Evolutionary conservation across 2,113 vertebrate species (phyloP).

Genomic region (Danionella cerebrum): DNA sequence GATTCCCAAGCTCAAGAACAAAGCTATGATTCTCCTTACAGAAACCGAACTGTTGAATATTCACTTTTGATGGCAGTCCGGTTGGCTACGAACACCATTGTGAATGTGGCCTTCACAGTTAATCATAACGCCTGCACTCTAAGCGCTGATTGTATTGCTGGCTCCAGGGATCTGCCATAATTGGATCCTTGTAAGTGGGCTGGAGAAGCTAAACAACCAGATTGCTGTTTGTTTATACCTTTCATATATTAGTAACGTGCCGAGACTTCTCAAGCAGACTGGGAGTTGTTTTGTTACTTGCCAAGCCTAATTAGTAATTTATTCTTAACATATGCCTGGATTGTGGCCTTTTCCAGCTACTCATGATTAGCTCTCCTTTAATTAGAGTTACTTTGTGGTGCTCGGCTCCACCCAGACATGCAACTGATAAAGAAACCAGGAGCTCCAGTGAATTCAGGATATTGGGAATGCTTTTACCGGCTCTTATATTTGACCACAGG

Average conservation of each 20-base stretch:
- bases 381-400: constrained; percentile 66
- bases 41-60: constrained; percentile 49
- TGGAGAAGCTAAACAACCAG: constrained; percentile 77
- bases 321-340: constrained; percentile 75
- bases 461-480: constrained; percentile 40
- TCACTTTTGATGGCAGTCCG: constrained; percentile 52
- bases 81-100: constrained; percentile 55
- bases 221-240: constrained; percentile 79
- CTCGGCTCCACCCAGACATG: constrained; percentile 48
- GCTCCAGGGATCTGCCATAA: constrained; percentile 76
- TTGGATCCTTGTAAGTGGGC: constrained; percentile 78
- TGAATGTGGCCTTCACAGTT: constrained; percentile 68
- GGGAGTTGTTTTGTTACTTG: constrained; percentile 64
- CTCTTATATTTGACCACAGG: too few relatives aligned
- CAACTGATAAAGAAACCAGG: constrained; percentile 47
- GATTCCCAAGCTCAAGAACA: constrained; percentile 50
- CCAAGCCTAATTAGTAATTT: constrained; percentile 72
- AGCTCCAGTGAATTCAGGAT: constrained; percentile 7
- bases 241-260: constrained; percentile 75
- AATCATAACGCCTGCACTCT: constrained; percentile 68
- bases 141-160: constrained; percentile 68
- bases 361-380: constrained; percentile 73
- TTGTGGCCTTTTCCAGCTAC: constrained; percentile 70
- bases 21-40: constrained; percentile 34
- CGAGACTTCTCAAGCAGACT: constrained; percentile 68